These are phyloP conservation scores for Xyliphius kryptos DNA, from an alignment of 2,113 vertebrate species.

Conservation along the genomic window DNA sequence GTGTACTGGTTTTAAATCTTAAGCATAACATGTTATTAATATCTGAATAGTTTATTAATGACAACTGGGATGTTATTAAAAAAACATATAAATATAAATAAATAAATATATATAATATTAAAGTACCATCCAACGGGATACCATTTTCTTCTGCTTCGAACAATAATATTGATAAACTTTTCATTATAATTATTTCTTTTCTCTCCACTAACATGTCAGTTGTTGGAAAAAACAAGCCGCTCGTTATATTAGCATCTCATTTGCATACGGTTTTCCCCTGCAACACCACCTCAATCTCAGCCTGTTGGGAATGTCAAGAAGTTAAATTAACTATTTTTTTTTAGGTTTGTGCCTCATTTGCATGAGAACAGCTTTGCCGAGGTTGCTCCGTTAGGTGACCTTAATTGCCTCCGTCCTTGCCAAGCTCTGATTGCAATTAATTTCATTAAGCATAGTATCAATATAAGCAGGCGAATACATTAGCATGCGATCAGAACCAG, in stretches of 20 bases:
- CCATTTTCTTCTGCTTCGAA: too few relatives aligned
- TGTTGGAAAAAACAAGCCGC: too few relatives aligned
- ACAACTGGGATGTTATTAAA: too few relatives aligned
- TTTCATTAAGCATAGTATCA: constrained; percentile 63
- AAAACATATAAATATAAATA: too few relatives aligned
- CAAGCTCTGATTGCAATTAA: constrained; percentile 56
- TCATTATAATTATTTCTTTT: too few relatives aligned
- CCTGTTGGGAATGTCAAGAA: constrained; percentile 70
- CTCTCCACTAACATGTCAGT: too few relatives aligned
- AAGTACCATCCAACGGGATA: too few relatives aligned
- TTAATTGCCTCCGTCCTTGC: constrained; percentile 54
- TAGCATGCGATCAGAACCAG: constrained; percentile 61
- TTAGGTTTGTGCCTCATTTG: constrained; percentile 71
- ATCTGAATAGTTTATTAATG: too few relatives aligned
- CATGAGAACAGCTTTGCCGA: constrained; percentile 62
- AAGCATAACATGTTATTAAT: too few relatives aligned
- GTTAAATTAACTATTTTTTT: constrained; percentile 67
- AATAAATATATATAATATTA: too few relatives aligned
- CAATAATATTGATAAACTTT: too few relatives aligned
- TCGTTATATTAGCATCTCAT: constrained; percentile 20
- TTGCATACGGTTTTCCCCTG: constrained; percentile 59
- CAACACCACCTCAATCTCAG: constrained; percentile 38
- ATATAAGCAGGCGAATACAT: constrained; percentile 54
- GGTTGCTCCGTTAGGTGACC: constrained; percentile 64
- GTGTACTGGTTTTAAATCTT: too few relatives aligned